Base-by-base conservation (phyloP, 23 tunicate species). In the Ciona savignyi region DNA sequence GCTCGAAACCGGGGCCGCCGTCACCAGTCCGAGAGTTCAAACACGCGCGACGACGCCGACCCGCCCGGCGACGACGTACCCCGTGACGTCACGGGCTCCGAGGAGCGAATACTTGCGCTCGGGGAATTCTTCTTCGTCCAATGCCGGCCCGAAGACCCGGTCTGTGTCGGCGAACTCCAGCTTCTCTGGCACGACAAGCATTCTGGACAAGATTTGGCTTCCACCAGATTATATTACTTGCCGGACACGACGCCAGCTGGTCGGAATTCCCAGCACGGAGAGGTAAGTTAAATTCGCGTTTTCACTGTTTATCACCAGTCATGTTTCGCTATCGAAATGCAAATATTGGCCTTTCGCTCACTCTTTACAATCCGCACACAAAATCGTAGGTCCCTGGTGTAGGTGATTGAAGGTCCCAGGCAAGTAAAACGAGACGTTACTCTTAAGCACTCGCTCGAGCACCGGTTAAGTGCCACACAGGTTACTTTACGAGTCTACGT, bases 51-150 rank as follows among this genome's bases (percentile, higher is more conserved):
- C 34, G 74, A 32, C 74, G 56, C 24, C 74, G 34, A 31, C 74
- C 9, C 68, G 20, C 15, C 15, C 15, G 20, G 19, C 21, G 23
- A 64, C 25, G 25, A 9, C 68, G 25, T 23, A 22, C 25, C 24
- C 25, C 24, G 9, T 9, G 4, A 19, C 23, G 24, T 63, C 1
- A 15, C 70, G 1, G 15, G 20, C 21, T 6, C 25, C 2, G 74
- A 75, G 4, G 82, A 84, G 33, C 63, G 89, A 31, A 84, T 84
- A 66, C 33, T 84, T 3, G 56, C 71, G 20, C 61, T 84, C 21
- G 89, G 89, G 23, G 89, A 84, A 29, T 73, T 74, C 51, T 84
- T 84, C 67, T 84, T 84, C 51, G 89, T 77, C 20, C 79, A 84
- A 71, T 74, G 79, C 67, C 78, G 78, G 30, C 78, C 79, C 4